Percentiles rank a stretch among this genome's conserved stretches.
These are phyloP conservation scores for Ammodytes dubius DNA, from an alignment of 2,113 vertebrate genomes.

Conservation along the genomic window DNA sequence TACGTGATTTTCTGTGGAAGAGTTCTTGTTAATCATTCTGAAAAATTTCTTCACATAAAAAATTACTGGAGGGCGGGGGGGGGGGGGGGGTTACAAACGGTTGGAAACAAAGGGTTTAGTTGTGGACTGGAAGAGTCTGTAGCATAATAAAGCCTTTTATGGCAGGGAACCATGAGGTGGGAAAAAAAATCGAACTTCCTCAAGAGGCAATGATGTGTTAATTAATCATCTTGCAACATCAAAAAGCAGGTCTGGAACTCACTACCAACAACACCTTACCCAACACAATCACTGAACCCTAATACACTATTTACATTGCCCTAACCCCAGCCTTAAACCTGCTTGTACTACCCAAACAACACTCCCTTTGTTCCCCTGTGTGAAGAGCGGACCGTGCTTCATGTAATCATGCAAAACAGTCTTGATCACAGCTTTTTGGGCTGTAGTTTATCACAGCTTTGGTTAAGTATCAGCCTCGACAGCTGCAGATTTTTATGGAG, in stretches of 20 bases:
- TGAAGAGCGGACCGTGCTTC: slow-evolving; percentile 35
- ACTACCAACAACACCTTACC: slow-evolving; percentile 18
- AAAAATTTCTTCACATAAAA: slow-evolving; percentile 56
- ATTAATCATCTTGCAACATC: slow-evolving; percentile 59
- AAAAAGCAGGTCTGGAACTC: slow-evolving; percentile 52
- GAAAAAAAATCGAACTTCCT: slow-evolving; percentile 35
- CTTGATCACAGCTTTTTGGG: slow-evolving; percentile 69
- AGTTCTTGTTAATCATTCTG: slow-evolving; percentile 68
- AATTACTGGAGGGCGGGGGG: slow-evolving; percentile 19
- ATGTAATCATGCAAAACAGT: slow-evolving; percentile 78
- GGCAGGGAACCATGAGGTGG: neutral
- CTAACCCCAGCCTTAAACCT: slow-evolving; percentile 66
- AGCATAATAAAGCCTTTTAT: slow-evolving; percentile 44
- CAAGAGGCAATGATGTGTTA: slow-evolving; percentile 21
- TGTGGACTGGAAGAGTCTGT: slow-evolving; percentile 31
- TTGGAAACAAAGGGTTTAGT: slow-evolving; percentile 32
- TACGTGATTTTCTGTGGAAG: slow-evolving; percentile 64
- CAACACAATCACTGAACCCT: slow-evolving; percentile 39
- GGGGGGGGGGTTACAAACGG: neutral
- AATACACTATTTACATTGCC: slow-evolving; percentile 64
- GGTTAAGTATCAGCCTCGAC: slow-evolving; percentile 53
- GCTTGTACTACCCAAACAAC: slow-evolving; percentile 68
- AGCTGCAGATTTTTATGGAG: slow-evolving; percentile 25
- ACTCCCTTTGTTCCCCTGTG: slow-evolving; percentile 76
- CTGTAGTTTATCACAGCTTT: slow-evolving; percentile 63